Conservation (phyloP, 2,113 vertebrate genomes). For the Antennarius striatus region DNA sequence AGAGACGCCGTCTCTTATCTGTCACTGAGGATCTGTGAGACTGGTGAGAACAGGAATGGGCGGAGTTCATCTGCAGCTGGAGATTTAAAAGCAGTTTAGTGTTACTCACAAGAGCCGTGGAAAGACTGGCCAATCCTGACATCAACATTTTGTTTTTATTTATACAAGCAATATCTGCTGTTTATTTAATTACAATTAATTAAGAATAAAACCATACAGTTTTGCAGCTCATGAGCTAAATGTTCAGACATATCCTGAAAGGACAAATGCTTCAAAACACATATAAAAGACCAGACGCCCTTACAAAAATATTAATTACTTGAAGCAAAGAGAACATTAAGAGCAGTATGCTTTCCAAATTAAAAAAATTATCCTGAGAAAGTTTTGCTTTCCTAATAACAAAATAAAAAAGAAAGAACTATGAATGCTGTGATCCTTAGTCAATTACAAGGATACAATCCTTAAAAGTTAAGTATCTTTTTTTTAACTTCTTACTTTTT, state of each 20-base stretch:
- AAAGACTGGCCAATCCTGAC: constrained; percentile 45
- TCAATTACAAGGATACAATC: too few species aligned
- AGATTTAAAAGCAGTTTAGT: constrained; percentile 44
- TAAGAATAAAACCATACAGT: constrained; percentile 8
- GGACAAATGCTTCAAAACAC: constrained; percentile 21
- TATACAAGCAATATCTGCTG: constrained; percentile 43
- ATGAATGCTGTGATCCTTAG: too few species aligned
- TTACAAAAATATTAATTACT: constrained; percentile 4
- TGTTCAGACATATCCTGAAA: constrained; percentile 20
- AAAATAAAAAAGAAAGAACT: neutral
- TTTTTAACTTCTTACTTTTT: too few species aligned
- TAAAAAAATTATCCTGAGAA: neutral
- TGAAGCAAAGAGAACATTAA: neutral
- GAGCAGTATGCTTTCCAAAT: neutral
- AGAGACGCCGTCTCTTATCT: constrained; percentile 59
- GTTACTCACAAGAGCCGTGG: constrained; percentile 21
- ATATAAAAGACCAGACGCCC: neutral
- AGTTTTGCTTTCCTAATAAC: neutral
- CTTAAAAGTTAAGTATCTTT: too few species aligned
- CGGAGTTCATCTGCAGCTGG: constrained; percentile 53
- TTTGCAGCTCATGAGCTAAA: constrained; percentile 17
- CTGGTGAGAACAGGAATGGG: constrained; percentile 54
- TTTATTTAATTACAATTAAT: constrained; percentile 32
- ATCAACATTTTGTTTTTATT: constrained; percentile 48
- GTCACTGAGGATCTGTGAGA: constrained; percentile 48